These are phyloP conservation scores for Anticlea derivata DNA, from an alignment of 2,888 invertebrate genomes.

Conservation along the genomic window DNA sequence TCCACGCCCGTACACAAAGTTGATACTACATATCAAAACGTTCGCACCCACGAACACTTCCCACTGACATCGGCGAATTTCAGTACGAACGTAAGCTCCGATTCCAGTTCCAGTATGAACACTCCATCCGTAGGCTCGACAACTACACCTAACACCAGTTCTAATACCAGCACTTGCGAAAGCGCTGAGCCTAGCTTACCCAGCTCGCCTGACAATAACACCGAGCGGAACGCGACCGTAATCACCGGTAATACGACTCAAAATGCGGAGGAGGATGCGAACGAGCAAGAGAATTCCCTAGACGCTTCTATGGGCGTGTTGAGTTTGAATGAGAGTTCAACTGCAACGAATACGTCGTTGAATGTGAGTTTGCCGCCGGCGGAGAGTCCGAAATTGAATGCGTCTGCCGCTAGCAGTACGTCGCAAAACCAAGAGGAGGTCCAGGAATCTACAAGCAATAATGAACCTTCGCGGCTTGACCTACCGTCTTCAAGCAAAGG, in stretches of 20 bases:
- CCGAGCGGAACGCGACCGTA: slow-evolving; percentile 56
- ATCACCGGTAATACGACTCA: slow-evolving; percentile 41
- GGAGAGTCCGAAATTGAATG: slow-evolving; percentile 67
- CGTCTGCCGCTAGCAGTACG: slow-evolving; percentile 41
- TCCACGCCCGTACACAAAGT: slow-evolving; percentile 58
- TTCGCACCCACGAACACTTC: slow-evolving; percentile 59
- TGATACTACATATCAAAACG: slow-evolving; percentile 69
- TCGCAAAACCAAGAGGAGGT: slow-evolving; percentile 51
- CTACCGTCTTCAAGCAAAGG: slow-evolving; percentile 68
- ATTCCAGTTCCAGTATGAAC: slow-evolving; percentile 88
- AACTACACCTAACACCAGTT: slow-evolving; percentile 88
- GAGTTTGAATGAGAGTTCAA: slow-evolving; percentile 74
- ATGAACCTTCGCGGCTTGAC: slow-evolving; percentile 55
- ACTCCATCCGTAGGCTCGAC: slow-evolving; percentile 84
- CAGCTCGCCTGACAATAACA: slow-evolving; percentile 81
- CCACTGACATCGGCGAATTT: slow-evolving; percentile 58
- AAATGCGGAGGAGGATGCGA: slow-evolving; percentile 48
- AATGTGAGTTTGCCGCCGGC: slow-evolving; percentile 72
- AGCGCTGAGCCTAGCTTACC: slow-evolving; percentile 90
- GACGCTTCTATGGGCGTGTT: slow-evolving; percentile 71
- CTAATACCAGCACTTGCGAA: slow-evolving; percentile 87
- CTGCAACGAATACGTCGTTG: slow-evolving; percentile 74
- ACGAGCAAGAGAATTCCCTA: slow-evolving; percentile 54
- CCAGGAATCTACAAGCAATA: slow-evolving; percentile 51
- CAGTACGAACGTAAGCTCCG: slow-evolving; percentile 82